Percentiles rank a stretch among this genome's conserved stretches.
phyloP scores from a whole-genome alignment of 2,113 vertebrate genomes.

The Crotalus horridus region DNA sequence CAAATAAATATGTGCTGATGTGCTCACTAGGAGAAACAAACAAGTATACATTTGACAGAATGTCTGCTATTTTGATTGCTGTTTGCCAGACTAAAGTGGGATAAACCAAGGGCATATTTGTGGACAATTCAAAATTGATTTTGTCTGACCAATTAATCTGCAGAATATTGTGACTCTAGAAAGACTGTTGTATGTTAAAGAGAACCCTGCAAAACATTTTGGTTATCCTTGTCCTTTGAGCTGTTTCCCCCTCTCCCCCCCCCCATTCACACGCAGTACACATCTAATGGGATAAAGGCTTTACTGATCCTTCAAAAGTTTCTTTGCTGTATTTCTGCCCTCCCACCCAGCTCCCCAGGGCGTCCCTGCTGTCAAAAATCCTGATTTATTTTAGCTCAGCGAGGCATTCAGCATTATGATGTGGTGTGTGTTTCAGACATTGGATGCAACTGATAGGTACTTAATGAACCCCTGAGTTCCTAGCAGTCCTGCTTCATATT shows the following conservation, averaged over 20 bases:
- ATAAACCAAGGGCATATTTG: neutral
- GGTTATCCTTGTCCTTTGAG: neutral
- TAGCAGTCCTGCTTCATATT: neutral
- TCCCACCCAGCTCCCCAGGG: neutral
- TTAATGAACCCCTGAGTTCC: neutral
- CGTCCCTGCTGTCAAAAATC: neutral
- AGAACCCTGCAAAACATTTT: neutral
- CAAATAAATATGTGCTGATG: neutral
- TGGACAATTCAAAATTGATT: neutral
- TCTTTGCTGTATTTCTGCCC: neutral
- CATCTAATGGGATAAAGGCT: neutral
- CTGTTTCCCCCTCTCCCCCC: neutral
- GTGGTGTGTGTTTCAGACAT: neutral
- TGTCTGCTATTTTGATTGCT: neutral
- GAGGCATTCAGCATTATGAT: neutral
- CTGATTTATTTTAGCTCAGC: neutral
- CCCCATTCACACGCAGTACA: neutral
- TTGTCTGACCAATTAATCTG: neutral
- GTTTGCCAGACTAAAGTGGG: neutral
- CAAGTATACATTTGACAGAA: neutral
- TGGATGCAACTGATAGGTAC: neutral
- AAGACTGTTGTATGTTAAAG: neutral
- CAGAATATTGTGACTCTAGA: neutral
- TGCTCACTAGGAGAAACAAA: neutral
- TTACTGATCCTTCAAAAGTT: conserved; percentile 14